Conservation (phyloP, 2,888 invertebrate genomes). For the Cryptus viduatorius region DNA sequence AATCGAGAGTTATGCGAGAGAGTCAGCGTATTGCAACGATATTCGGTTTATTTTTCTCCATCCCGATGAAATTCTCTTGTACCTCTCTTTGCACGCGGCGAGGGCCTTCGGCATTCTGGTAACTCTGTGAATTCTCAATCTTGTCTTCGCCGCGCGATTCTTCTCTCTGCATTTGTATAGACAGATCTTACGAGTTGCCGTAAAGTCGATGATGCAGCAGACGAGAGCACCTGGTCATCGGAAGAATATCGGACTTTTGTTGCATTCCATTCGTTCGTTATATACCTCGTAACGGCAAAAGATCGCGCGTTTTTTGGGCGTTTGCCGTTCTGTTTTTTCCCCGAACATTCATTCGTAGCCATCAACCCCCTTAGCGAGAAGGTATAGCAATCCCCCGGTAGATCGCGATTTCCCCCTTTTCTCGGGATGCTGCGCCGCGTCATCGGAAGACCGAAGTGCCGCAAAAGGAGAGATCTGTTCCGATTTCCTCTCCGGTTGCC, state of each 20-base stretch:
- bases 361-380: too few relatives aligned
- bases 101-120: neutral
- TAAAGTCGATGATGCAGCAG: neutral
- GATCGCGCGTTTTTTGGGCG: constrained; percentile 9
- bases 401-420: too few relatives aligned
- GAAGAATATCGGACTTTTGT: neutral
- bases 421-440: too few relatives aligned
- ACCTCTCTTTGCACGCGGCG: neutral
- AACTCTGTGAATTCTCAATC: constrained; percentile 37
- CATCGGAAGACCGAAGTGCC: too few relatives aligned
- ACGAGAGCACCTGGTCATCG: neutral
- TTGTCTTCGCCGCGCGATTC: constrained; percentile 1
- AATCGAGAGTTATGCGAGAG: constrained; percentile 59
- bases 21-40: constrained; percentile 31
- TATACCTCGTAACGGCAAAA: neutral
- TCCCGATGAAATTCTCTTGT: constrained; percentile 14
- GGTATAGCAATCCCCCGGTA: too few relatives aligned
- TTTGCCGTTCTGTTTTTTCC: constrained; percentile 2
- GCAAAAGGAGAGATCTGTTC: neutral
- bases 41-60: constrained; percentile 60
- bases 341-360: too few relatives aligned
- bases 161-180: constrained; percentile 5
- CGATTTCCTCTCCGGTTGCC: neutral
- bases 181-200: neutral
- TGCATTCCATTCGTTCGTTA: neutral